Percentiles rank a stretch among this genome's conserved stretches.
Evolutionary conservation across 2,113 vertebrate species (phyloP).

Genomic region (Alligator sinensis): DNA sequence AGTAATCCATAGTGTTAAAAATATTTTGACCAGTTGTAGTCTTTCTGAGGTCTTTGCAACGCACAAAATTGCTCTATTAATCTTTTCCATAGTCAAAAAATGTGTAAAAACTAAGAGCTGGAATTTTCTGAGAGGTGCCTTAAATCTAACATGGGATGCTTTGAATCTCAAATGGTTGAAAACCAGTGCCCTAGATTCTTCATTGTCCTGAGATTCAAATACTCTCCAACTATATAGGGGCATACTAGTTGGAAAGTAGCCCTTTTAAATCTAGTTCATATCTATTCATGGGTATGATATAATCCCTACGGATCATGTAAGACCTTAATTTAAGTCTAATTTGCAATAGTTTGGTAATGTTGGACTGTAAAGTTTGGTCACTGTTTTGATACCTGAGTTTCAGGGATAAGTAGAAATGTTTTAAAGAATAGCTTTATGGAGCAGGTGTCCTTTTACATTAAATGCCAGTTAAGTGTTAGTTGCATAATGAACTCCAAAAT

Average conservation of each 20-base stretch:
- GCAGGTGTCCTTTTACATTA: neutral
- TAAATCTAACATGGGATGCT: neutral
- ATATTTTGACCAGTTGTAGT: too few species aligned
- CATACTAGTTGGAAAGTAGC: neutral
- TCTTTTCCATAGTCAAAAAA: neutral
- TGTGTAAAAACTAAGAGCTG: neutral
- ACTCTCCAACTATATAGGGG: rapidly evolving
- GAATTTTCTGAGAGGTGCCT: too few species aligned
- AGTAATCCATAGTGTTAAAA: too few species aligned
- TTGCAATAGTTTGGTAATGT: neutral
- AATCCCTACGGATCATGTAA: neutral
- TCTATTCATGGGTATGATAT: rapidly evolving
- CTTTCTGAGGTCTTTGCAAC: too few species aligned
- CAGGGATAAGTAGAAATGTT: neutral
- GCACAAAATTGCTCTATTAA: too few species aligned
- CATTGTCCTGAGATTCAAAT: too few species aligned
- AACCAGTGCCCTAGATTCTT: too few species aligned
- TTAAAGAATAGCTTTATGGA: neutral
- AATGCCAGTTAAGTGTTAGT: neutral
- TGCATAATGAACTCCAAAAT: conserved; percentile 14
- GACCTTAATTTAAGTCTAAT: neutral
- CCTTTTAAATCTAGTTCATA: neutral
- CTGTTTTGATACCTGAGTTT: neutral
- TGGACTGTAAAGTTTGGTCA: neutral
- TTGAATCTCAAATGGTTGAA: too few species aligned